Evolutionary conservation across 2,888 invertebrate species (phyloP).

Genomic region (Acheta domesticus): DNA sequence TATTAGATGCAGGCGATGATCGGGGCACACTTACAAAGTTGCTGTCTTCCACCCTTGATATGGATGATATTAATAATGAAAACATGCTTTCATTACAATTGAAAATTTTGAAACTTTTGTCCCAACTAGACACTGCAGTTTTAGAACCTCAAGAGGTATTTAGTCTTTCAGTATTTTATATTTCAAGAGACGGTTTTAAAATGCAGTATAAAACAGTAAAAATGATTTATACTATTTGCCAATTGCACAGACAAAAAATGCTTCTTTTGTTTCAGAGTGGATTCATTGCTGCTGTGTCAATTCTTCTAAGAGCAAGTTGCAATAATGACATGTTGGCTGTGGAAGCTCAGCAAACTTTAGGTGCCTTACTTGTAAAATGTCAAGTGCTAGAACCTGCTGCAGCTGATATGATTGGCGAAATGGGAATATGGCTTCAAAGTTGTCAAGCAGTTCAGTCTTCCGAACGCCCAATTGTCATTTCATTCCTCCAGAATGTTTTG

Average conservation of each 20-base stretch:
- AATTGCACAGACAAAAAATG: too few relatives aligned
- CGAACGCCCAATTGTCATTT: not conserved
- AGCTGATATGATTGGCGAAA: constrained; percentile 54
- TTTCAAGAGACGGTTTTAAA: too few relatives aligned
- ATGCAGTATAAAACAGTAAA: too few relatives aligned
- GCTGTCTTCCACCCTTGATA: too few relatives aligned
- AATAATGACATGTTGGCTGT: constrained; percentile 24
- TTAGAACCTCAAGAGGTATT: constrained; percentile 44
- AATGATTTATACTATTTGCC: too few relatives aligned
- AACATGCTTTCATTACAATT: constrained; percentile 44
- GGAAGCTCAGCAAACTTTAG: constrained; percentile 55
- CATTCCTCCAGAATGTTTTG: constrained; percentile 25
- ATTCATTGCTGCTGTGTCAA: constrained; percentile 20
- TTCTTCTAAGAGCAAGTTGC: constrained; percentile 30
- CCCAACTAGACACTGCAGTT: constrained; percentile 44
- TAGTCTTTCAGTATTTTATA: constrained; percentile 34
- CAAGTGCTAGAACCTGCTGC: constrained; percentile 59
- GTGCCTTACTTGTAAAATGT: constrained; percentile 59
- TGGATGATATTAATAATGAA: constrained; percentile 24
- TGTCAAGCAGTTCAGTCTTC: constrained; percentile 40
- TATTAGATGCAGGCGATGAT: constrained; percentile 46
- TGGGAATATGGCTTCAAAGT: constrained; percentile 63
- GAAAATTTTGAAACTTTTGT: constrained; percentile 48
- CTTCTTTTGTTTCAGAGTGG: not conserved
- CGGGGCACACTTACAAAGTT: too few relatives aligned